Base-by-base conservation (phyloP, 37 sponge, comb jelly and placozoan genomes). In the Ianthella basta region DNA sequence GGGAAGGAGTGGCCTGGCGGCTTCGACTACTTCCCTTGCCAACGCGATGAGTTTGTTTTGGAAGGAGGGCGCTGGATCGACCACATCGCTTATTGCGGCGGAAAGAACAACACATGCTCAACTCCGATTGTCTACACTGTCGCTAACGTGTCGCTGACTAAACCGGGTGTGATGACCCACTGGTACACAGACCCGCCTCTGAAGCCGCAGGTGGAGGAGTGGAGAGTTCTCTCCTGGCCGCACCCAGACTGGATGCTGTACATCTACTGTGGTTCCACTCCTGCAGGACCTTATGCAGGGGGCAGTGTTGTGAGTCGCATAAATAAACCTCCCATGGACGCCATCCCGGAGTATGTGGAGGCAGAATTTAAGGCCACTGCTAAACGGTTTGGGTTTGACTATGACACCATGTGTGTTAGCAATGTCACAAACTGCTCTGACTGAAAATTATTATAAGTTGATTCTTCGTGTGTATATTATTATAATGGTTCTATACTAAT, bases 1-100 rank as follows among this genome's bases (percentile, higher is more conserved):
- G 69, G 64, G 54, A 66, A n/a, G 65, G 69, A 38, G 5, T 84
- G 85, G 85, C 74, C 85, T 27, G 85, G 55, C n/a, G 85, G 59
- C 21, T 84, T 84, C 53, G 85, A 84, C 54, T 84, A 55, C 75
- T 84, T 84, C 37, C 85, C 85, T 19, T 84, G 85, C 59, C 85
- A 84, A 23, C 73, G 85, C 18, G 85, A 84, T 33, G 85, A 84
- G 74, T 84, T 84, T 72, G 57, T 84, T 0, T 12, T 23, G 25
- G 68, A 37, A n/a, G 37, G 50, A 55, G 85, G 30, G 27, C 15
- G 23, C 41, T 84, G 85, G 85, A 41, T 84, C 41, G 85, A 84
- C 30, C 85, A 84, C 74, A 84, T 84, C 53, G 85, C 85, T 0
- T 84, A 84, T 74, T 84, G 85, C 70, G 85, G 85, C 12, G 85